Conservation (phyloP, 2,113 vertebrate genomes). For the Lepisosteus osseus region DNA sequence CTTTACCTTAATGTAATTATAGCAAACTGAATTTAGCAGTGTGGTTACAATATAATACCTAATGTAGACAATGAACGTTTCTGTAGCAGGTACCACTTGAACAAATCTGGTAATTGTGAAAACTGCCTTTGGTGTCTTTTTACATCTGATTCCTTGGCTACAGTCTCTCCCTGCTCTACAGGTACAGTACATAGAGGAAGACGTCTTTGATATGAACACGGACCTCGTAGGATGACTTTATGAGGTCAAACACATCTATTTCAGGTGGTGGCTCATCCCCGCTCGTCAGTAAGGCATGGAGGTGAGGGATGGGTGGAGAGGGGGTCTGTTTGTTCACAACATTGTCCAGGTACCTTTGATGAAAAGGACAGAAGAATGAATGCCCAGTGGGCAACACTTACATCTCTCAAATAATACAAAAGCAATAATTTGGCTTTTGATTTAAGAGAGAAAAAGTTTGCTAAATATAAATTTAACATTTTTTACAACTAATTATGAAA, state of each 20-base stretch:
- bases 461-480: not conserved
- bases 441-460: not conserved
- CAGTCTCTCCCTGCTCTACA: not conserved
- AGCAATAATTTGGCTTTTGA: not conserved
- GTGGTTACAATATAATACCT: no score
- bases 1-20: no score
- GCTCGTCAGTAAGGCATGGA: conserved; percentile 83
- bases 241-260: conserved; percentile 88
- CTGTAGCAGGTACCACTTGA: no score
- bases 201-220: conserved; percentile 15
- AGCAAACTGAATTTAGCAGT: no score
- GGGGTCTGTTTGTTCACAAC: conserved; percentile 88
- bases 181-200: not conserved
- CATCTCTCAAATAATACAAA: not conserved
- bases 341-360: conserved; percentile 86
- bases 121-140: no score
- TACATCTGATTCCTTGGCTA: no score
- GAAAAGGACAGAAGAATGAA: not conserved
- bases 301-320: conserved; percentile 83
- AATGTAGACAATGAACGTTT: no score
- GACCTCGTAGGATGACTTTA: conserved; percentile 91
- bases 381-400: not conserved
- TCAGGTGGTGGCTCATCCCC: conserved; percentile 81
- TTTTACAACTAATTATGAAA: not conserved
- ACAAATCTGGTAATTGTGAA: no score